Evolutionary conservation across 2,888 invertebrate species (phyloP), one percentile per base, ranked within the genome.

Genomic region (Galeruca laticollis): DNA sequence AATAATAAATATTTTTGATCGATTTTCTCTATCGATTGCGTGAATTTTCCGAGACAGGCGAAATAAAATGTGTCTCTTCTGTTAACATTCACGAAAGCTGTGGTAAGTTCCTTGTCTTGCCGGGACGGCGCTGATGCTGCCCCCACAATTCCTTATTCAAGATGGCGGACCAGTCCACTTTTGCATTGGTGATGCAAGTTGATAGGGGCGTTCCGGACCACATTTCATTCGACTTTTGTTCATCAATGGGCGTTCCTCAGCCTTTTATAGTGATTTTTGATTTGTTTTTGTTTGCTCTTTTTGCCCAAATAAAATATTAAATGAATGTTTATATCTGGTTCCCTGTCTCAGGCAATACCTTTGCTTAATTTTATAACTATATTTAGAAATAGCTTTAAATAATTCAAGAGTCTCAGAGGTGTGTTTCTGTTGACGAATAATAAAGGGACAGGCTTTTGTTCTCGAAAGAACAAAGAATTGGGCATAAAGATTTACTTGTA

Each of bases 281-380:
- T 77, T 78, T 76, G 77, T 77, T 76, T 74, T 80, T 80, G 78
- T 80, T 79, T 76, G 71, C 74, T 75, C 76, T 77, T 77, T 78
- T 79, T 76, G 72, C 73, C 6, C 75, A 79, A 81, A 82, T 83
- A 80, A 82, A 82, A 82, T 82, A 82, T 82, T 82, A 82, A 83
- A 83, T 80, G 81, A 80, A 82, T 82, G 82, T 82, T 82, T 80
- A 80, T 80, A 79, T 81, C 81, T 79, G 80, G 79, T 76, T 69
- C 71, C 59, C 37, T 65, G 47, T 68, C 68, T 60, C 62, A 10
- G 33, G 64, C 69, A 47, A 63, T 66, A 66, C 65, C 70, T 73
- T 77, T 75, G 74, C 74, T 75, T 77, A 77, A 77, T 77, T 78
- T 79, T 78, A 78, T 76, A 74, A 77, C 78, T 77, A 77, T 77